A percentile compares a stretch with the other conserved stretches of the same genome.
Evolutionary conservation across 2,113 vertebrate species (phyloP).

Genomic region (Pseudois nayaur): DNA sequence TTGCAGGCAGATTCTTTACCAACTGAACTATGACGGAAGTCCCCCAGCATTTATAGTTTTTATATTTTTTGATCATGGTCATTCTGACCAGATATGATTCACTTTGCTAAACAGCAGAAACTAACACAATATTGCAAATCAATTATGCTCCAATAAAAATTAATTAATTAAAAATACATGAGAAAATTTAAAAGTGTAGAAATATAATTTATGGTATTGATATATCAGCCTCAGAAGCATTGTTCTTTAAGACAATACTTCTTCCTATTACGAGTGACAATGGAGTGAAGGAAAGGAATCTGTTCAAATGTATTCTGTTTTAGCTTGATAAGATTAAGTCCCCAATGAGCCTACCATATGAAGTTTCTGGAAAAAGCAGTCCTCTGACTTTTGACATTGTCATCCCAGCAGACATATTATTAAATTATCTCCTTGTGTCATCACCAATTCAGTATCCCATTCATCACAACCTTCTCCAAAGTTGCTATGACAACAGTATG

Average conservation of each 20-base stretch:
- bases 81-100: too few relatives aligned
- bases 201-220: not conserved
- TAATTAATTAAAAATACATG: not conserved
- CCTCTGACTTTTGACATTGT: not conserved
- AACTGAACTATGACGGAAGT: too few relatives aligned
- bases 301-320: not conserved
- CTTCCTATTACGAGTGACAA: too few relatives aligned
- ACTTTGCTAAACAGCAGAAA: too few relatives aligned
- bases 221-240: not conserved
- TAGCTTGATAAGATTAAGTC: not conserved
- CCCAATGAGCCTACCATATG: not conserved
- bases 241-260: not conserved
- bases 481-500: slow-evolving; percentile 50
- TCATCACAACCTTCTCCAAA: slow-evolving; percentile 12
- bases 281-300: not conserved
- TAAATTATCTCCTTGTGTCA: slow-evolving; percentile 43
- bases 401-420: slow-evolving; percentile 3
- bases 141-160: not conserved
- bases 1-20: too few relatives aligned
- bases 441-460: slow-evolving; percentile 2
- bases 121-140: too few relatives aligned
- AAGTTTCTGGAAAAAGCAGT: not conserved
- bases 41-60: too few relatives aligned
- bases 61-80: too few relatives aligned
- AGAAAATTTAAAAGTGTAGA: not conserved